Conservation (phyloP, 2,888 invertebrate genomes). For the Axea sp. region DNA sequence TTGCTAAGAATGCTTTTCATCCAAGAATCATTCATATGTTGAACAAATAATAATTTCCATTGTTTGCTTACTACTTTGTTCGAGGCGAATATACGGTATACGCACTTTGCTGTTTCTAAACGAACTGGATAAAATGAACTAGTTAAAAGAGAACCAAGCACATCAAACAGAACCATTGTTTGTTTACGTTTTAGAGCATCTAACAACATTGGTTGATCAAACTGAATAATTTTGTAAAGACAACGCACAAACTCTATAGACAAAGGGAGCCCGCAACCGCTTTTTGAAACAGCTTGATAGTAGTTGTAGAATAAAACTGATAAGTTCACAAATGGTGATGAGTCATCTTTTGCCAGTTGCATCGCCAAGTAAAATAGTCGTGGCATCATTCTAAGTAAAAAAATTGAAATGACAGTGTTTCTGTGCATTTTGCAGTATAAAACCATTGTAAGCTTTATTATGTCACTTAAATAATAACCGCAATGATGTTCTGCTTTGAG, state of each 20-base stretch:
- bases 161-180: conserved; percentile 23
- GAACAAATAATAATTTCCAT: conserved; percentile 73
- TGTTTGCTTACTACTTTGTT: conserved; percentile 61
- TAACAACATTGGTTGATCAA: conserved; percentile 68
- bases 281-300: conserved; percentile 46
- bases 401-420: conserved; percentile 72
- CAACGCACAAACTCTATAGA: conserved; percentile 77
- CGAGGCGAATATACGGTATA: conserved; percentile 74
- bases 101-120: conserved; percentile 76
- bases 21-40: conserved; percentile 62
- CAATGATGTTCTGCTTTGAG: conserved; percentile 63
- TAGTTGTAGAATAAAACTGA: conserved; percentile 57
- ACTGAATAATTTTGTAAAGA: conserved; percentile 75
- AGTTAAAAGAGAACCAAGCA: conserved; percentile 71
- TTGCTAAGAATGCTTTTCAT: conserved; percentile 79
- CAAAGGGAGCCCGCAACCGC: conserved; percentile 76
- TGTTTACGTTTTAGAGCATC: conserved; percentile 39
- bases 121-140: conserved; percentile 78
- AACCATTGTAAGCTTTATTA: conserved; percentile 71
- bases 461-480: conserved; percentile 66
- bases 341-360: conserved; percentile 1
- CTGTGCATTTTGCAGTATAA: conserved; percentile 72
- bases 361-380: conserved; percentile 63
- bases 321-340: conserved; percentile 37
- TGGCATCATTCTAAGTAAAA: conserved; percentile 75